Base-by-base conservation (phyloP, 2,888 invertebrate genomes). In the Cylindroiulus punctatus region DNA sequence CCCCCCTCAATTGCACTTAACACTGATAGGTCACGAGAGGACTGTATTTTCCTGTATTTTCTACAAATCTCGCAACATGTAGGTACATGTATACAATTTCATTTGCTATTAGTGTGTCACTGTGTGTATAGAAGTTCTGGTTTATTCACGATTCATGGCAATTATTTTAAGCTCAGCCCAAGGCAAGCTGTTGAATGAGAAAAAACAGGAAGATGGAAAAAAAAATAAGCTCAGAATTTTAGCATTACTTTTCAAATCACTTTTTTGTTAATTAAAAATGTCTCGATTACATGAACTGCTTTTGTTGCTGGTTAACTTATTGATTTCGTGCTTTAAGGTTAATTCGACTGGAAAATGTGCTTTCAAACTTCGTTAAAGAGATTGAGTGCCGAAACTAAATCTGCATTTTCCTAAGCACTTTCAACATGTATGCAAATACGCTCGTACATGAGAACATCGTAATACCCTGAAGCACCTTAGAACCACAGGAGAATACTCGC, bases 241-340 rank as follows among this genome's bases (percentile, higher is more conserved):
- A 17, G 22, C n/a, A 10, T 65, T 65, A 10, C 65, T 1, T 3
- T 65, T 65, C n/a, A 22, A 57, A 22, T 65, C 22, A 26, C 8
- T 65, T 65, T 65, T 65, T 65, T 65, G 26, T 65, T 65, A 65
- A 26, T 65, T 65, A 65, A 65, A 65, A 65, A 26, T 26, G 2
- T 65, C 65, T 26, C 26, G 65, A 65, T 65, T 65, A 26, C 22
- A 65, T 10, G 5, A 65, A 26, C 65, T 26, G n/a, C 3, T 65
- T 65, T 65, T 10, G 26, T 14, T n/a, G 19, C n/a, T 26, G 26
- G 10, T 65, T 65, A n/a, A 26, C 26, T 10, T 65, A 65, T 65
- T 65, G 26, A 65, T 65, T 65, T 65, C 26, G 26, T 26, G 65
- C 8, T 8, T 26, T 26, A 65, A 65, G 10, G n/a, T 26, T 65